Base-by-base conservation (phyloP, 2,888 invertebrate genomes). In the Romanomermis culicivorax region DNA sequence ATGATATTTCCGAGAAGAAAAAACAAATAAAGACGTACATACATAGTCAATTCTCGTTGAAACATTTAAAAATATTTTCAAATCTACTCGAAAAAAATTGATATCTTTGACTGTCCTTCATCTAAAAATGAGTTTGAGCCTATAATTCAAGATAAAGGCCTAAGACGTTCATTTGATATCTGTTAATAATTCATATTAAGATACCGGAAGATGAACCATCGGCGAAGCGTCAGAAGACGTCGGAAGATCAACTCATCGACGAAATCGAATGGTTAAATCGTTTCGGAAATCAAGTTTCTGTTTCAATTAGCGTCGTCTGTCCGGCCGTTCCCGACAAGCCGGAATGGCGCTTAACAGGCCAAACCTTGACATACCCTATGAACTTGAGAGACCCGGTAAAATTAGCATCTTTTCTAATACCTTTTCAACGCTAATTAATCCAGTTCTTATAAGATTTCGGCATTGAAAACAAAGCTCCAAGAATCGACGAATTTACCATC, bases 341-440 rank as follows among this genome's bases (percentile, higher is more conserved):
- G 0, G 95, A 95, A 76, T 91, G 91, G 89, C 84, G 85, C 59
- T 76, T 95, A 58, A 84, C 83, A 70, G 95, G 95, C 0, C 89
- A 93, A 71, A 77, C 80, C 58, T 71, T 95, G 63, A 77, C 78
- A 53, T 77, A 89, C 55, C 80, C 80, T 1, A 68, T 93, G 65
- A 79, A 84, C 43, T 74, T 85, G 17, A 77, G 78, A 17, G 84
- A 88, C 61, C 74, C 79, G 53, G 74, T 76, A 61, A 64, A 36
- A 11, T 36, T 36, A 36, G 36, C 7, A 68, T 64, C 25, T 43
- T 45, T 36, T 36, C 36, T 36, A 11, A 7, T 36, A 36, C 36
- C 36, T 36, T 11, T 36, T 36, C 36, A 7, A 11, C 7, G 17
- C 36, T 36, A 36, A 17, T 36, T 11, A 7, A 36, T 36, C 17